Percentiles rank a stretch among this genome's conserved stretches.
Evolutionary conservation across 2,888 invertebrate genomes (phyloP).

Genomic region (Andrena chrysosceles): DNA sequence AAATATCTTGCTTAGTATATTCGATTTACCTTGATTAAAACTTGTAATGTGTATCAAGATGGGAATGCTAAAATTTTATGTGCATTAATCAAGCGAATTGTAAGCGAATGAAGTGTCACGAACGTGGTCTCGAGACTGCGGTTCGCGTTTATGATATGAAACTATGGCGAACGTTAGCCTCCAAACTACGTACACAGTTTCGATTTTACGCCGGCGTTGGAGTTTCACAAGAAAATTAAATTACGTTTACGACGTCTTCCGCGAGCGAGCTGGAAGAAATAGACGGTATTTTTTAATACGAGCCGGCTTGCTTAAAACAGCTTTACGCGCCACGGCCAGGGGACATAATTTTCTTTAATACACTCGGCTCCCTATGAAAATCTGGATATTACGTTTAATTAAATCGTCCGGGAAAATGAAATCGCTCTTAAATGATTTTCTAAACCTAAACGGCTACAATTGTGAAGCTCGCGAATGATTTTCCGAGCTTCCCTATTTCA

Average conservation of each 20-base stretch:
- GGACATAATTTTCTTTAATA: constrained; percentile 56
- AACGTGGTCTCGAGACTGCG: constrained; percentile 3
- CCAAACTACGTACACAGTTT: constrained; percentile 39
- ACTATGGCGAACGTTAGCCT: constrained; percentile 19
- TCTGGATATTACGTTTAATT: constrained; percentile 44
- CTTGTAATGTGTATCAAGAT: not conserved
- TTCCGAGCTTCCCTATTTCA: not conserved
- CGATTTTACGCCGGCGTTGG: constrained; percentile 32
- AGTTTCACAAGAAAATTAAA: constrained; percentile 58
- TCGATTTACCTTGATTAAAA: not conserved
- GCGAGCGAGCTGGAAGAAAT: constrained; percentile 40
- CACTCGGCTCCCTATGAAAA: constrained; percentile 14
- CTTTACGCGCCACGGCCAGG: constrained; percentile 40
- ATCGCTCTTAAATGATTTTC: constrained; percentile 14
- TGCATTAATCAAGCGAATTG: constrained; percentile 11
- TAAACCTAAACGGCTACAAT: constrained; percentile 13
- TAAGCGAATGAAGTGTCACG: constrained; percentile 18
- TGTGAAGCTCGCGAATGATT: not conserved
- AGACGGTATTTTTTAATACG: constrained; percentile 57
- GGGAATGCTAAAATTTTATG: constrained; percentile 15
- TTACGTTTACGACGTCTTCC: constrained; percentile 53
- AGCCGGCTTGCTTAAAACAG: constrained; percentile 49
- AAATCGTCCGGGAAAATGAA: constrained; percentile 33
- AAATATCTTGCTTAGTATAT: not conserved
- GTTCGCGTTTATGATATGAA: constrained; percentile 10